These are phyloP conservation scores for Mus spretus DNA, from an alignment of 2,797 vertebrate species.

Conservation along the genomic window DNA sequence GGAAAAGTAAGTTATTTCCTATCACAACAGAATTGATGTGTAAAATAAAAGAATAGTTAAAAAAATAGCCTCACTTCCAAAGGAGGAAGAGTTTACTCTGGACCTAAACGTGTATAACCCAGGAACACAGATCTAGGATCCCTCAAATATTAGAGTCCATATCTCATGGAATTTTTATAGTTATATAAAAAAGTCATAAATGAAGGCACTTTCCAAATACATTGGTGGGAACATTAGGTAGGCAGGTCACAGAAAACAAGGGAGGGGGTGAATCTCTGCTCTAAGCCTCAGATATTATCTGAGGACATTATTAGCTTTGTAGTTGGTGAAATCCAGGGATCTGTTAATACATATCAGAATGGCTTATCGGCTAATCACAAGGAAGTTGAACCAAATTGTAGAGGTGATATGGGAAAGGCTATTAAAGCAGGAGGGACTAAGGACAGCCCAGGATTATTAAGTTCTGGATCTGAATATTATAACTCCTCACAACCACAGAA, in stretches of 20 bases:
- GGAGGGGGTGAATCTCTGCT: background rate
- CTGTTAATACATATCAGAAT: background rate
- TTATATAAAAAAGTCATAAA: background rate
- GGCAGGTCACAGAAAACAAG: background rate
- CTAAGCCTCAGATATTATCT: background rate
- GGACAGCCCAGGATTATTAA: background rate
- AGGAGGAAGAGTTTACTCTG: background rate
- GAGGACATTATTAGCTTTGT: background rate
- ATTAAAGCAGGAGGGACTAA: too few relatives aligned
- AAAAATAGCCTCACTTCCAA: background rate
- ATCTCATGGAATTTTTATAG: background rate
- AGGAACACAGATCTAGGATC: background rate
- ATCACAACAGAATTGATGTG: background rate
- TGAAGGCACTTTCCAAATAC: background rate
- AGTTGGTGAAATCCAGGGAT: background rate
- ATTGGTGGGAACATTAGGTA: background rate
- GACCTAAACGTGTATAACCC: background rate
- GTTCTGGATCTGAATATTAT: background rate
- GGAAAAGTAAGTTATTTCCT: background rate
- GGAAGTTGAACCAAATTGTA: background rate
- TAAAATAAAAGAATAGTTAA: background rate
- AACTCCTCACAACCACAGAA: background rate
- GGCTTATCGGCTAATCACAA: background rate
- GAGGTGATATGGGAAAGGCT: background rate
- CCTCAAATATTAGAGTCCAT: background rate